phyloP scores from a whole-genome alignment of 2,113 vertebrate species.

The Trogon surrucura region DNA sequence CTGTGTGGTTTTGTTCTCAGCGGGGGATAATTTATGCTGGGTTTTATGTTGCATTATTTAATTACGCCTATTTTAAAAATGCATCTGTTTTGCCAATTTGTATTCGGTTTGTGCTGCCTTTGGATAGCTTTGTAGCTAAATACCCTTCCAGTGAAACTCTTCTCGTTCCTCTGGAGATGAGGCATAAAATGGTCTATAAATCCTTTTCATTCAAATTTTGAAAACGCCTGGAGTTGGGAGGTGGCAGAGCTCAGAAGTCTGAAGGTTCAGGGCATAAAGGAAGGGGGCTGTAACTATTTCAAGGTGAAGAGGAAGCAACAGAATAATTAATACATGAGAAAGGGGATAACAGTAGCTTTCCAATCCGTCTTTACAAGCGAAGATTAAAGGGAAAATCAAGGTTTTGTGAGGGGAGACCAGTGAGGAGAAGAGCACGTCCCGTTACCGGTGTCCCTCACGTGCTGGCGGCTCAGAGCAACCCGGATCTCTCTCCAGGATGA shows the following conservation, averaged over 20 bases:
- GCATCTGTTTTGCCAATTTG: conserved; percentile 38
- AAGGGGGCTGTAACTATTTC: neutral
- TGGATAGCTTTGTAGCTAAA: neutral
- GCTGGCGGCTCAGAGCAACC: neutral
- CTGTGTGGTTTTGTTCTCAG: conserved; percentile 26
- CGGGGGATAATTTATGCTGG: neutral
- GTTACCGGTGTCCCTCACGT: fast-evolving
- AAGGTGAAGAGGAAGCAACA: neutral
- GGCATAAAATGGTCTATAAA: conserved; percentile 14
- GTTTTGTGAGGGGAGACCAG: neutral
- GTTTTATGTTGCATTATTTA: conserved; percentile 49
- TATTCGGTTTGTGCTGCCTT: neutral
- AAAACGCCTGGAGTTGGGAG: neutral
- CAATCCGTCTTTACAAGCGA: neutral
- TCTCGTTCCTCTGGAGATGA: neutral
- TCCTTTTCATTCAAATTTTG: neutral
- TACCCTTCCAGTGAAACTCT: neutral
- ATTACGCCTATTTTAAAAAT: neutral
- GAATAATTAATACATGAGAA: neutral
- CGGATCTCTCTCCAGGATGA: neutral
- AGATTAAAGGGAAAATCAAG: neutral
- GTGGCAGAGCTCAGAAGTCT: neutral
- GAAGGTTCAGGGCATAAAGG: neutral
- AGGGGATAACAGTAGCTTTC: neutral
- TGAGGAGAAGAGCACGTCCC: fast-evolving